Evolutionary conservation across 2,113 vertebrate genomes (phyloP).

Genomic region (Gobius niger): DNA sequence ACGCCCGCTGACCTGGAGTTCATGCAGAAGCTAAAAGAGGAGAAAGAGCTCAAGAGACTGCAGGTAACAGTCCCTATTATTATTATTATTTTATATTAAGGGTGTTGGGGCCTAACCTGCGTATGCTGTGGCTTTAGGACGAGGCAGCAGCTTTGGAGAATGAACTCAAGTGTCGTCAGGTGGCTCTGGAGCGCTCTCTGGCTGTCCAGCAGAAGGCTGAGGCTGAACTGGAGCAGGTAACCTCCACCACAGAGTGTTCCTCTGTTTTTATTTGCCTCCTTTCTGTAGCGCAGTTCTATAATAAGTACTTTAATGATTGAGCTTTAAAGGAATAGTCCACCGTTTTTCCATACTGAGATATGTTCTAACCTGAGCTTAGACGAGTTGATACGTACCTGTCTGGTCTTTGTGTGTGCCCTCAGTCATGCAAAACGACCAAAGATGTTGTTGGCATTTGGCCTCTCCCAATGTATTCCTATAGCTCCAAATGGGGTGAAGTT

Average conservation of each 20-base stretch:
- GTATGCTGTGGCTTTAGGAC: constrained; percentile 29
- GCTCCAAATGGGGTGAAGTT: too few species aligned
- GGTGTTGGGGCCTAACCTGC: neutral
- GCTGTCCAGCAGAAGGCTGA: constrained; percentile 17
- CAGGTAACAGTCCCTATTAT: constrained; percentile 51
- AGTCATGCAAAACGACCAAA: too few species aligned
- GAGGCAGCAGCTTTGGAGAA: constrained; percentile 44
- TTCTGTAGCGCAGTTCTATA: too few species aligned
- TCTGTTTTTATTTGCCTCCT: neutral
- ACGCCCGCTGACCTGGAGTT: constrained; percentile 63
- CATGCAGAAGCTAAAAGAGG: constrained; percentile 48
- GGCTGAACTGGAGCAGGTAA: constrained; percentile 50
- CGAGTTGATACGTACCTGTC: too few species aligned
- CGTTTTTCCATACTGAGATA: too few species aligned
- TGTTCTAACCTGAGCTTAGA: too few species aligned
- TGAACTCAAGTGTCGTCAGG: constrained; percentile 18
- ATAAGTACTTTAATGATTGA: too few species aligned
- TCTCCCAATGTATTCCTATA: too few species aligned
- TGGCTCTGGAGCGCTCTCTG: constrained; percentile 21
- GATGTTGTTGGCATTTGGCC: too few species aligned
- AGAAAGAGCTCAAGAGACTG: constrained; percentile 45
- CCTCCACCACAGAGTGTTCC: neutral
- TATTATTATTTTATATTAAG: too few species aligned
- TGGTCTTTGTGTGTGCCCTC: too few species aligned
- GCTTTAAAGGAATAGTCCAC: too few species aligned